Conservation (phyloP, 2,888 invertebrate species). For the Tetragonula carbonaria region DNA sequence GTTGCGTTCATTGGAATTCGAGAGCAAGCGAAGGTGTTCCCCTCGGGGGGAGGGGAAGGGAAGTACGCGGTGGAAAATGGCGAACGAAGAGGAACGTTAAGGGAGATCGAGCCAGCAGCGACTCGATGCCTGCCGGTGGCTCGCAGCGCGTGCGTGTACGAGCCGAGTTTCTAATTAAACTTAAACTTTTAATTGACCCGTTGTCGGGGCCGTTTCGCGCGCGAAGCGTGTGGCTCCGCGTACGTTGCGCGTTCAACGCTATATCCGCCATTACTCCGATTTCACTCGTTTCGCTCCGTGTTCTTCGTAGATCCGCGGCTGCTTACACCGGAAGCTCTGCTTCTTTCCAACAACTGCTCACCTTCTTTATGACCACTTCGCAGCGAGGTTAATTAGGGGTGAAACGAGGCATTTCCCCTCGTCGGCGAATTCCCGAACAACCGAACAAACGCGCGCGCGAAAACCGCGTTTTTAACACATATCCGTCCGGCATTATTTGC, state of each 20-base stretch:
- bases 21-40: constrained; percentile 30
- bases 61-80: constrained; percentile 10
- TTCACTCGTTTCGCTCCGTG: constrained; percentile 24
- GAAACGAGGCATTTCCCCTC: not conserved
- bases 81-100: constrained; percentile 24
- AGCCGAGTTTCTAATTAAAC: constrained; percentile 83
- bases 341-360: not conserved
- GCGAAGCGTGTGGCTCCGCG: constrained; percentile 71
- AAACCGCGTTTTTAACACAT: not conserved
- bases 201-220: constrained; percentile 78
- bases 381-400: constrained; percentile 26
- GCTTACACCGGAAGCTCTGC: not conserved
- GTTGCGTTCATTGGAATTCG: constrained; percentile 43
- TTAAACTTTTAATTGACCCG: constrained; percentile 84
- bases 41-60: constrained; percentile 10
- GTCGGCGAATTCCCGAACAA: not conserved
- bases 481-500: too few species aligned
- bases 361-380: constrained; percentile 41
- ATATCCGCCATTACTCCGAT: constrained; percentile 44
- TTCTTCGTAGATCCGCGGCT: constrained; percentile 1
- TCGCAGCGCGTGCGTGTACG: constrained; percentile 49
- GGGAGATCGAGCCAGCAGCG: constrained; percentile 33
- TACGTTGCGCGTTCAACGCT: constrained; percentile 40
- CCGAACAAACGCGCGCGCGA: not conserved
- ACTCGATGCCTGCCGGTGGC: constrained; percentile 14